Evolutionary conservation across 2,113 vertebrate species (phyloP).

Genomic region (Barnardius zonarius): DNA sequence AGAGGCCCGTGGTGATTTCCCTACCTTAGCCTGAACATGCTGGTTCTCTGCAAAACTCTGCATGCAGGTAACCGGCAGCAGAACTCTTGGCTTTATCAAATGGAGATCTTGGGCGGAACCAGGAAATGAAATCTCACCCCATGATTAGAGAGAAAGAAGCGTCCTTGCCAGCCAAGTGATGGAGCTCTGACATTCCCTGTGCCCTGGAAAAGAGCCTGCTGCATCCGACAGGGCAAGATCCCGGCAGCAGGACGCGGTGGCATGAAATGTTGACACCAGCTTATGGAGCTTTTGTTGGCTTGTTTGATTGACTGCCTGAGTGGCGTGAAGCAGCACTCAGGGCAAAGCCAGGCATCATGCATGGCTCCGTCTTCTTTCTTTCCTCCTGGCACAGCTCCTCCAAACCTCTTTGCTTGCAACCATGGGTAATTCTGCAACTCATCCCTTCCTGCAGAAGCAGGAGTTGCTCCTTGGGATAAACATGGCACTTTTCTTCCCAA

Average conservation of each 20-base stretch:
- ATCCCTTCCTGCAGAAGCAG: not conserved
- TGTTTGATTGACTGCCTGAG: not conserved
- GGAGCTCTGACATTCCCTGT: not conserved
- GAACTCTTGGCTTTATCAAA: not conserved
- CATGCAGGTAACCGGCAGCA: not conserved
- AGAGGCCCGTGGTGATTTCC: not conserved
- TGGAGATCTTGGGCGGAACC: slow-evolving; percentile 49
- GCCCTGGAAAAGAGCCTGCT: not conserved
- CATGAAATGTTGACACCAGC: not conserved
- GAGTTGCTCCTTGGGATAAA: not conserved
- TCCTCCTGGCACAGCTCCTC: not conserved
- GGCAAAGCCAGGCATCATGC: not conserved
- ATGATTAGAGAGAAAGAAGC: not conserved
- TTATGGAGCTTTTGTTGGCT: not conserved
- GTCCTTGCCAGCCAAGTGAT: not conserved
- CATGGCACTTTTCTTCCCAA: not conserved
- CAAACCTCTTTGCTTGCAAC: not conserved
- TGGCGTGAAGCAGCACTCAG: not conserved
- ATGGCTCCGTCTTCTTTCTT: not conserved
- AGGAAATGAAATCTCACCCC: slow-evolving; percentile 46
- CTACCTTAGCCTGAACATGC: not conserved
- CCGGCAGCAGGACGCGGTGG: fast-evolving
- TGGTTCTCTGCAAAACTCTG: not conserved
- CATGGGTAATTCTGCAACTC: not conserved
- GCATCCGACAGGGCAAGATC: not conserved